A percentile compares a stretch with the other conserved stretches of the same genome.
Evolutionary conservation across 2,888 invertebrate species (phyloP).

Genomic region (Cremastinae sp.): DNA sequence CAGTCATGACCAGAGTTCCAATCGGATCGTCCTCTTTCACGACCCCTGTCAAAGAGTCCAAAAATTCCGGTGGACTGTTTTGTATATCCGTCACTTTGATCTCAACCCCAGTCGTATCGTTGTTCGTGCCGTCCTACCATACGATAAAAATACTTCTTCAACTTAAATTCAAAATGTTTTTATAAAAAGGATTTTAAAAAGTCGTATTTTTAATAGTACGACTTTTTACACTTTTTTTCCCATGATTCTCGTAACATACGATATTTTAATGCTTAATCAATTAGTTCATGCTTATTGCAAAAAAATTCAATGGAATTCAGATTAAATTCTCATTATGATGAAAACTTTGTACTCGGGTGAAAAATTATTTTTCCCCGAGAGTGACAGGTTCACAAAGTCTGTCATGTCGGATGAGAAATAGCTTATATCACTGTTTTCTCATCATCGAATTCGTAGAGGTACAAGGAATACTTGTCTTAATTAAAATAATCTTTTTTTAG

Average conservation of each 20-base stretch:
- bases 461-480: constrained; percentile 18
- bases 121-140: constrained; percentile 91
- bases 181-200: too few relatives aligned
- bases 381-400: constrained; percentile 7
- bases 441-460: constrained; percentile 23
- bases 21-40: constrained; percentile 92
- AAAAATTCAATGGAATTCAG: too few relatives aligned
- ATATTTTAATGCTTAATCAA: too few relatives aligned
- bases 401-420: constrained; percentile 17
- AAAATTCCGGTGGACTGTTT: constrained; percentile 92
- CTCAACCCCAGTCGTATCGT: constrained; percentile 87
- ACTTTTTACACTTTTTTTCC: too few relatives aligned
- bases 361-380: constrained; percentile 5
- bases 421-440: constrained; percentile 16
- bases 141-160: too few relatives aligned
- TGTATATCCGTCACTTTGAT: constrained; percentile 92
- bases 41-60: constrained; percentile 89
- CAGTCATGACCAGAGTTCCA: constrained; percentile 89
- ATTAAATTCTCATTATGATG: constrained; percentile 4
- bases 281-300: too few relatives aligned
- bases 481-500: constrained; percentile 44
- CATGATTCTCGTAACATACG: too few relatives aligned
- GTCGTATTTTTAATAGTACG: too few relatives aligned
- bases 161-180: too few relatives aligned
- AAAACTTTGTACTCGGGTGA: constrained; percentile 29